Conservation (phyloP, 2,888 invertebrate genomes). For the Myathropa florea region DNA sequence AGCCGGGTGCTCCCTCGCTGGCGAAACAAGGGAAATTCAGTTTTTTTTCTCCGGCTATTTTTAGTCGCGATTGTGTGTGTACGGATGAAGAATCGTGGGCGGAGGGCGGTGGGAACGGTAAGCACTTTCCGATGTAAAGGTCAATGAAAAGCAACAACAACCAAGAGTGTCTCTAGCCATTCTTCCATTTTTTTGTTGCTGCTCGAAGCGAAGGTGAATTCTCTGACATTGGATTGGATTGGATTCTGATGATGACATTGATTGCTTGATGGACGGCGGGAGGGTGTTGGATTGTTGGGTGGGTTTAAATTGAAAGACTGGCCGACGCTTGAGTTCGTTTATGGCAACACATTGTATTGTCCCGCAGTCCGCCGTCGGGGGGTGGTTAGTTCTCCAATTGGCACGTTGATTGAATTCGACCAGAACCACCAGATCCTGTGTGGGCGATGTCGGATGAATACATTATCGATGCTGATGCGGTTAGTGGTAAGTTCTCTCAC, state of each 20-base stretch:
- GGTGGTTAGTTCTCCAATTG: not conserved
- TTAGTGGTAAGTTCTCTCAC: too few species aligned
- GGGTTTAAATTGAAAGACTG: slow-evolving; percentile 26
- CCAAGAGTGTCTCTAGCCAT: not conserved
- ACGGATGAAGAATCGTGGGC: too few species aligned
- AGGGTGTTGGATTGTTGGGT: not conserved
- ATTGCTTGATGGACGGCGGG: not conserved
- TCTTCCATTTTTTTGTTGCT: slow-evolving; percentile 5
- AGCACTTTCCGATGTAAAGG: slow-evolving; percentile 22
- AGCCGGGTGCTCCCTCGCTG: not conserved
- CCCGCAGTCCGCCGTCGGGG: not conserved
- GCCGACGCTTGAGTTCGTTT: slow-evolving; percentile 41
- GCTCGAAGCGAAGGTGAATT: slow-evolving; percentile 20
- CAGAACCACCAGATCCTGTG: not conserved
- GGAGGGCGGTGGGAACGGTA: too few species aligned
- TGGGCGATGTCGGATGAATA: not conserved
- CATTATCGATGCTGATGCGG: too few species aligned
- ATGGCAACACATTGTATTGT: not conserved
- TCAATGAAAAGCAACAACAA: slow-evolving; percentile 28
- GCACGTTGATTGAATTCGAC: not conserved
- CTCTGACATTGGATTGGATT: slow-evolving; percentile 35
- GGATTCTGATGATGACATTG: slow-evolving; percentile 31
- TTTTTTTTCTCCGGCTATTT: slow-evolving; percentile 9
- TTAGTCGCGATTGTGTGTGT: not conserved
- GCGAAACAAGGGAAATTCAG: slow-evolving; percentile 32